Base-by-base conservation (phyloP, 2,797 vertebrate species). In the Dendrocincla tyrannina region DNA sequence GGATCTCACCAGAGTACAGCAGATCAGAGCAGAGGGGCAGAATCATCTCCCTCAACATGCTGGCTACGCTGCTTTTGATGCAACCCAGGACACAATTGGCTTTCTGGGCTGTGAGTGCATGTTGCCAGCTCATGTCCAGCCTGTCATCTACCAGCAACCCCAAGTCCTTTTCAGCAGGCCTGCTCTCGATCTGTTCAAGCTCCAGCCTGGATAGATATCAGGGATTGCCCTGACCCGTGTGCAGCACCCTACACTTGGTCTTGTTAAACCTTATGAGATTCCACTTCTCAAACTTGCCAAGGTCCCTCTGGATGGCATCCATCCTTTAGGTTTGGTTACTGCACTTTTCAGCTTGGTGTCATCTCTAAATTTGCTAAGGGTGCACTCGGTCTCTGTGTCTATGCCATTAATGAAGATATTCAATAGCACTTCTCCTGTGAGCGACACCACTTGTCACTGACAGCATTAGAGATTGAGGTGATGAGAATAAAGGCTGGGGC, bases 401-500 rank as follows among this genome's bases (percentile, higher is more conserved):
- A 22, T 32, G 25, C 22, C 30, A 46, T 13, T 18, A 41, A 44
- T 13, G 23, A 64, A 50, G 27, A 28, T 3, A n/a, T 28, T 28
- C 32, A 56, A 22, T 53, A 53, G 11, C 39, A 13, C 17, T 44
- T n/a, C 37, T 39, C 2, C 52, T 17, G 23, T 33, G 9, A 73
- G n/a, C 11, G 37, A 53, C 33, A 16, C 4, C 16, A 33, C 17
- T 46, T 41, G 9, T 22, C 46, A 73, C 17, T 22, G n/a, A 22
- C 0, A 2, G 6, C 15, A 27, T n/a, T 64, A 56, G 49, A 63
- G 16, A 52, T 0, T 20, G 35, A 52, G 2, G 1, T 75, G 13
- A 9, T 35, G 23, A 82, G 19, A 72, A 89, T 28, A n/a, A 3
- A 42, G 16, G 4, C 8, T 35, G 11, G 22, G 22, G 46, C 24